Conservation (phyloP, 2,888 invertebrate species). For the Tryphoninae sp. region DNA sequence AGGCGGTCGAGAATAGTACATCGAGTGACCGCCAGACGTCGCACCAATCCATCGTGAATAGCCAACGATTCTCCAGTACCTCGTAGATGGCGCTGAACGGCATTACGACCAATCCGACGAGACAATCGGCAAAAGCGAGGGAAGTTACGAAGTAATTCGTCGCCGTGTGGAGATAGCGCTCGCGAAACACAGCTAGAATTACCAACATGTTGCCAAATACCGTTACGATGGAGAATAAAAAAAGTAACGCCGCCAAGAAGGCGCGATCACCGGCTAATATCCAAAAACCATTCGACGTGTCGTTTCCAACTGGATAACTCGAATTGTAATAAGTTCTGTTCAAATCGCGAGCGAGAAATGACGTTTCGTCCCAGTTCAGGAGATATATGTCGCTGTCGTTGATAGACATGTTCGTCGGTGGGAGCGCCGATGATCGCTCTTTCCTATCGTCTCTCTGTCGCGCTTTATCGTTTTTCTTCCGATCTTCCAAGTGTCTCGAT, state of each 20-base stretch:
- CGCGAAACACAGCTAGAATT: slow-evolving; percentile 95
- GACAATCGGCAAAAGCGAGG: slow-evolving; percentile 96
- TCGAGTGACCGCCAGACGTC: slow-evolving; percentile 99
- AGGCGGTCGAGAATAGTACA: slow-evolving; percentile 98
- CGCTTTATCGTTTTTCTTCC: slow-evolving; percentile 2
- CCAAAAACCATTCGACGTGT: slow-evolving; percentile 75
- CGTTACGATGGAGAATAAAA: slow-evolving; percentile 94
- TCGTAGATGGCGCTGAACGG: slow-evolving; percentile 97
- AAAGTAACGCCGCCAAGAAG: slow-evolving; percentile 89
- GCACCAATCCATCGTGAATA: slow-evolving; percentile 97
- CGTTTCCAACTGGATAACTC: slow-evolving; percentile 68
- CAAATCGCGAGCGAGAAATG: slow-evolving; percentile 68
- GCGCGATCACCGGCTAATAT: slow-evolving; percentile 87
- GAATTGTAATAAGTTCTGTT: slow-evolving; percentile 73
- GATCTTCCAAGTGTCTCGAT: not conserved
- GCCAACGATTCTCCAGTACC: slow-evolving; percentile 94
- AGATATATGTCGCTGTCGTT: slow-evolving; percentile 78
- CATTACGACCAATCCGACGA: slow-evolving; percentile 98
- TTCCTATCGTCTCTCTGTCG: not conserved
- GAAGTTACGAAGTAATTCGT: slow-evolving; percentile 99
- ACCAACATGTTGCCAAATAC: slow-evolving; percentile 98
- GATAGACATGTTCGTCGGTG: slow-evolving; percentile 68
- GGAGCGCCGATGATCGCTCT: slow-evolving; percentile 21
- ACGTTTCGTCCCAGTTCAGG: slow-evolving; percentile 76
- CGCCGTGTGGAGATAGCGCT: slow-evolving; percentile 96